Evolutionary conservation across 2,888 invertebrate genomes (phyloP), one percentile per base, ranked within the genome.

Genomic region (Carcina quercana): DNA sequence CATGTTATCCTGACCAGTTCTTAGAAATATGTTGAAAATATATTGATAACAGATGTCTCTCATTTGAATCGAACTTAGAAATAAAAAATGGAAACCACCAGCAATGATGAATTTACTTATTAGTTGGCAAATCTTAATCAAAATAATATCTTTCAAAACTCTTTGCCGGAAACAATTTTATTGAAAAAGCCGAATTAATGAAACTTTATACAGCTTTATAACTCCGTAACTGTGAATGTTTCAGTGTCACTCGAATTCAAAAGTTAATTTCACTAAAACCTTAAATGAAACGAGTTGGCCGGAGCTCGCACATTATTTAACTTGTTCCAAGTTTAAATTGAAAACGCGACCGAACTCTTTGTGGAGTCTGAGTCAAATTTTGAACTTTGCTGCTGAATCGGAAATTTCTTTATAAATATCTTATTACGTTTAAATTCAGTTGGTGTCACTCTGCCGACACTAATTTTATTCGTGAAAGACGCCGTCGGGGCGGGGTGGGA

Each of bases 371-470:
- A 78, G 71, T 79, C 72, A 76, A 82, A 82, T 76, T 82, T 73
- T 82, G 82, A 83, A 83, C 80, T 83, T 82, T 80, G 74, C 79
- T 67, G 74, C 72, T 79, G 82, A 83, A 83, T 83, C 67, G 78
- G 78, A 80, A 79, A 82, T 78, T 74, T 80, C 83, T 80, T 80
- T 80, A 83, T 83, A 83, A 83, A 83, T 83, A 82, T 79, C 74
- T 80, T 82, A 83, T 80, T 78, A 80, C 57, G 82, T 72, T 80
- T 74, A 80, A 82, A 82, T 76, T 82, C 76, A 72, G 79, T 83
- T 74, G 80, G 78, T 82, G 82, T 82, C 82, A 79, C 76, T 75
- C 69, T 75, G 82, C 82, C 72, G 82, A 83, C 82, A 79, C 79
- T 82, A 83, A 83, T 82, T 76, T 82, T 72, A 78, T 82, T 76